Evolutionary conservation across 2,888 invertebrate species (phyloP), one percentile per base, ranked within the genome.

Genomic region (Microplitis manilae): DNA sequence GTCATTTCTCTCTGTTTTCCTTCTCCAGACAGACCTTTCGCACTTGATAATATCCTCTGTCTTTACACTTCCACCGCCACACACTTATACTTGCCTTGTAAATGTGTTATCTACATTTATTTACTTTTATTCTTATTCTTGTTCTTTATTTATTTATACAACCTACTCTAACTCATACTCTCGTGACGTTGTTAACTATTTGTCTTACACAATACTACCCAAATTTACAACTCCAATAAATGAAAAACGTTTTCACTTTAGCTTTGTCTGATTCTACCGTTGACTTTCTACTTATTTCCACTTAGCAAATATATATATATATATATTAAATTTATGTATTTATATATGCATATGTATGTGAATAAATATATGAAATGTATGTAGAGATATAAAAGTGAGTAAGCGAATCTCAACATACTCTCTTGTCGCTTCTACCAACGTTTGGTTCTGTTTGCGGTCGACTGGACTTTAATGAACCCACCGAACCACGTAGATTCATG

Each of bases 401-500:
- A 60, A 30, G 60, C 60, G 60, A 71, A 71, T 64, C 65, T 50
- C 73, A 69, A 73, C 72, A 75, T 76, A 69, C 78, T 41, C 30
- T 39, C 72, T 9, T 67, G 64, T 59, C 7, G 38, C 15, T 59
- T 79, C 79, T 77, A 75, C 76, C 70, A 59, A 76, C 78, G 77
- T 79, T 71, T 60, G 72, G 73, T 64, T 50, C 75, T 79, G 71
- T 78, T 79, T 78, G 79, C 79, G 81, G 80, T 82, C 81, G 82
- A 84, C 84, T 84, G 84, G 81, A 79, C 82, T 84, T 85, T 85
- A 84, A 85, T 84, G 83, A 85, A 85, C 84, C 84, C 82, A 82
- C 82, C 80, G 77, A 78, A 68, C 78, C 73, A 79, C 80, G 81
- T 78, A 79, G 79, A 82, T 50, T 13, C 50, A 50, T 13, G 50